Conservation (phyloP, 2,113 vertebrate species). For the Lanius ludovicianus region DNA sequence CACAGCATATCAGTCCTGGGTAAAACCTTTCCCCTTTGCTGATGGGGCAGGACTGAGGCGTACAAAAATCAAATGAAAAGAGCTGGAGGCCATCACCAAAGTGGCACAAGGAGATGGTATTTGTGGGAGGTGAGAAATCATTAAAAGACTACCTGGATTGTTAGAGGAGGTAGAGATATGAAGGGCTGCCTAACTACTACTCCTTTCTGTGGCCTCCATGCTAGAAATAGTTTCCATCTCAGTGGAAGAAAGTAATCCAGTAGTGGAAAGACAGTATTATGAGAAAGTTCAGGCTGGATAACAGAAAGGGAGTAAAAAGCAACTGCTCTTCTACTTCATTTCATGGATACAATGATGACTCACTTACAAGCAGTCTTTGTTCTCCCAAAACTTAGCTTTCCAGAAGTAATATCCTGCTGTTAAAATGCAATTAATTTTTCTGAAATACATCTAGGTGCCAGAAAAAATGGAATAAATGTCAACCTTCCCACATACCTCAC, state of each 20-base stretch:
- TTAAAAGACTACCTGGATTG: neutral
- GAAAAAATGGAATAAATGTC: neutral
- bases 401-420: neutral
- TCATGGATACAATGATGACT: neutral
- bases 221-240: neutral
- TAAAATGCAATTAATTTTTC: neutral
- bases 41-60: neutral
- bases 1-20: neutral
- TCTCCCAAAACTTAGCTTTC: neutral
- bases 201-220: neutral
- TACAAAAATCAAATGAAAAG: neutral
- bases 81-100: neutral
- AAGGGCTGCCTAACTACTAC: neutral
- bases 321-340: neutral
- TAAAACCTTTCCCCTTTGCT: neutral
- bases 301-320: neutral
- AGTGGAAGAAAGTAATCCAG: neutral
- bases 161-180: neutral
- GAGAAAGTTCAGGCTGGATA: neutral
- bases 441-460: neutral
- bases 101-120: neutral
- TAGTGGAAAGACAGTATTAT: neutral
- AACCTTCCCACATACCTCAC: constrained; percentile 76
- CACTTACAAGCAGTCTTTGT: neutral
- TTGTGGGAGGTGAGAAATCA: neutral